Evolutionary conservation across 2,113 vertebrate genomes (phyloP).

Genomic region (Poeciliopsis turrubarensis): DNA sequence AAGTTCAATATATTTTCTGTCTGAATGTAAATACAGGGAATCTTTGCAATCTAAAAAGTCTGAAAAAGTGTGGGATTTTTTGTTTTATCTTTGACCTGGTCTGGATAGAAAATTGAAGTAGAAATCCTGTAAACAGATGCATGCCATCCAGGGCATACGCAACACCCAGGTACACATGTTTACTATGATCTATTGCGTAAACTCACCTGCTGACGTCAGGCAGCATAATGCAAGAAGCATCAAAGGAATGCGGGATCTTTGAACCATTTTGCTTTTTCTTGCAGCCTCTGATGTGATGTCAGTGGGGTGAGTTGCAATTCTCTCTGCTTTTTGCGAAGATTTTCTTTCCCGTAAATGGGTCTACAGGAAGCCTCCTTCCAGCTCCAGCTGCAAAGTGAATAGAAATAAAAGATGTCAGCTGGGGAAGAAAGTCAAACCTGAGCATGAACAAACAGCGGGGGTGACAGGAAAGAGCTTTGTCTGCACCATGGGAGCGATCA

Average conservation of each 20-base stretch:
- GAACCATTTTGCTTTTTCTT: slow-evolving; percentile 57
- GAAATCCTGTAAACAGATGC: background rate
- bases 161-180: background rate
- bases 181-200: background rate
- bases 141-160: background rate
- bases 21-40: too few relatives aligned
- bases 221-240: slow-evolving; percentile 67
- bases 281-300: slow-evolving; percentile 35
- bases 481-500: slow-evolving; percentile 33
- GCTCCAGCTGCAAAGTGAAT: slow-evolving; percentile 60
- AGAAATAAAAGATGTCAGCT: slow-evolving; percentile 55
- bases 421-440: slow-evolving; percentile 5
- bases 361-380: slow-evolving; percentile 45
- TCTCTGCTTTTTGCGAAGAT: slow-evolving; percentile 26
- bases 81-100: too few relatives aligned
- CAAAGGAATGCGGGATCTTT: slow-evolving; percentile 27
- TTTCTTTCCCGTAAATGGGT: slow-evolving; percentile 23
- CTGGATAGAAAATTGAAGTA: background rate
- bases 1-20: too few relatives aligned
- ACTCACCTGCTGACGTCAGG: slow-evolving; percentile 76
- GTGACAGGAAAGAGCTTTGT: slow-evolving; percentile 27
- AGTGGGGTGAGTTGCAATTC: slow-evolving; percentile 20
- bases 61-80: too few relatives aligned
- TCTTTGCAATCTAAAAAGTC: too few relatives aligned
- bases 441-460: slow-evolving; percentile 41